Evolutionary conservation across 2,113 vertebrate genomes (phyloP).

Genomic region (Notarius lentiginosus): DNA sequence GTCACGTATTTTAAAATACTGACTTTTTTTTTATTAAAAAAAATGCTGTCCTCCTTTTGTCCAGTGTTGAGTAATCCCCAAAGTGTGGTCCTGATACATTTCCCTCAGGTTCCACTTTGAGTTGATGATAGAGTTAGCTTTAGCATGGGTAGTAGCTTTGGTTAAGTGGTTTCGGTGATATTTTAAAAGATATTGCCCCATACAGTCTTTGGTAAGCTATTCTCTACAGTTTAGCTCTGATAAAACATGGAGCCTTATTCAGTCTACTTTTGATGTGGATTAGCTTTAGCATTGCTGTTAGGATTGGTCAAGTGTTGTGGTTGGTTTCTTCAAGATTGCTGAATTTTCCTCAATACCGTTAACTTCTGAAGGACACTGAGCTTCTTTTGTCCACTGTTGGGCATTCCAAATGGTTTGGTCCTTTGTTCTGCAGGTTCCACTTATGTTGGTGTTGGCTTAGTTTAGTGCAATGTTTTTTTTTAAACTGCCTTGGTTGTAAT

Average conservation of each 20-base stretch:
- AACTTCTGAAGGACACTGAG: no score
- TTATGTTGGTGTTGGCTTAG: no score
- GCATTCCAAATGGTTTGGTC: no score
- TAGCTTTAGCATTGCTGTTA: not conserved
- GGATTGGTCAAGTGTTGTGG: not conserved
- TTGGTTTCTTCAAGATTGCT: not conserved
- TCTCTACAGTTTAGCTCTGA: not conserved
- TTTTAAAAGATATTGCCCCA: not conserved
- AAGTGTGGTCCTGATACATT: not conserved
- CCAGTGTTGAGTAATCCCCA: conserved; percentile 18
- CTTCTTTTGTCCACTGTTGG: no score
- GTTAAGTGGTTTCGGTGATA: not conserved
- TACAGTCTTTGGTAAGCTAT: not conserved
- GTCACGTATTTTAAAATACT: not conserved
- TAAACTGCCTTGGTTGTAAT: no score
- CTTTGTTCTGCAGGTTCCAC: no score
- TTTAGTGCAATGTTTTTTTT: no score
- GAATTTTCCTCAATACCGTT: no score
- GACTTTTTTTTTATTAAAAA: not conserved
- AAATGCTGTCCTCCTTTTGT: not conserved
- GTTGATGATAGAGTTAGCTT: not conserved
- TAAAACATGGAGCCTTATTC: not conserved
- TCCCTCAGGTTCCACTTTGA: not conserved
- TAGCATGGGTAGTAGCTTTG: not conserved
- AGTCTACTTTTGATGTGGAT: not conserved